Evolutionary conservation across 2,797 vertebrate genomes (phyloP), one percentile per base, ranked within the genome.

Genomic region (Rhyacichthys aspro): DNA sequence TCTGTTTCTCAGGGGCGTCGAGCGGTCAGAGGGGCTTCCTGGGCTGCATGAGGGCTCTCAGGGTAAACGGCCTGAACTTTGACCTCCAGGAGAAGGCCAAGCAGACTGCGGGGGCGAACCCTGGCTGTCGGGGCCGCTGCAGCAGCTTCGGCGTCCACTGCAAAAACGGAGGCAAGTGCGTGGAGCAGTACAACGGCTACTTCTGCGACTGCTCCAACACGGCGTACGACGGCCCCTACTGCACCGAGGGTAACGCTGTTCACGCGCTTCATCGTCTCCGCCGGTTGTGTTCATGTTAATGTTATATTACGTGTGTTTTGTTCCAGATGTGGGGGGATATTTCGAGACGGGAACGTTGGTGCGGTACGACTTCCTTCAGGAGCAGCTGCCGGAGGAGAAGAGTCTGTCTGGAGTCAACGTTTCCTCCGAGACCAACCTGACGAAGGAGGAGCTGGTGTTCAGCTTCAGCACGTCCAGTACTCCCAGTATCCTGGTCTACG

Each of bases 271-370:
- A n/a, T n/a, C n/a, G n/a, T n/a, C n/a, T n/a, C n/a, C n/a, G n/a
- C n/a, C n/a, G n/a, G n/a, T n/a, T n/a, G n/a, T n/a, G n/a, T n/a
- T n/a, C n/a, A n/a, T n/a, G n/a, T n/a, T n/a, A n/a, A n/a, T n/a
- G n/a, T 28, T 2, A 28, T 28, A 3, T 28, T 47, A 4, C 63
- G 34, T 28, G 2, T 48, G 3, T 43, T 50, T 1, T 9, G 8
- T 15, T 32, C 7, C 72, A 99, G 97, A 98, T 72, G 95, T 99
- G 0, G 97, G 97, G 0, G 96, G 95, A 0, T 99, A 96, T 88
- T 99, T 99, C 75, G 97, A 99, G 86, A 95, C 95, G 11, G 96
- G 95, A 5, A 96, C 95, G 14, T 91, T 95, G 91, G 95, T 99
- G 34, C 94, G 95, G 2, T 98, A 98, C 8, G 95, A 96, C 87